phyloP scores from a whole-genome alignment of 2,113 vertebrate species.

The Pterocles burchelli region DNA sequence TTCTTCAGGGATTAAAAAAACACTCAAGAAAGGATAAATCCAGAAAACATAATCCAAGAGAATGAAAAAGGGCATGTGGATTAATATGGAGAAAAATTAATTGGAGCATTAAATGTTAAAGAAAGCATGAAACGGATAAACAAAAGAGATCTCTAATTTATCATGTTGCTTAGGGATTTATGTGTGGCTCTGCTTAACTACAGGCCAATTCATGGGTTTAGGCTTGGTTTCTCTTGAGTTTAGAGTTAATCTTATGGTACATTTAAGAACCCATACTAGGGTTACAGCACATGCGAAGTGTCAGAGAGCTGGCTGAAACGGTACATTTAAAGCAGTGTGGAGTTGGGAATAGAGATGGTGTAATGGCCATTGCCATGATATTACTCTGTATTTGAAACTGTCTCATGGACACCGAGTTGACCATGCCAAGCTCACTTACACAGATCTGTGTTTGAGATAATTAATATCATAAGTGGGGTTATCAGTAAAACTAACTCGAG shows the following conservation, averaged over 20 bases:
- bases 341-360: neutral
- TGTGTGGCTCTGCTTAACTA: neutral
- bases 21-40: neutral
- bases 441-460: neutral
- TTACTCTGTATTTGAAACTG: neutral
- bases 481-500: neutral
- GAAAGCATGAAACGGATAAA: conserved; percentile 32
- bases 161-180: neutral
- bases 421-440: neutral
- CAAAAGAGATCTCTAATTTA: neutral
- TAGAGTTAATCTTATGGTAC: neutral
- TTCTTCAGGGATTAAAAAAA: neutral
- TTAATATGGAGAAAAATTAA: conserved; percentile 17
- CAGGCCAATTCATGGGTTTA: neutral
- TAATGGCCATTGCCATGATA: neutral
- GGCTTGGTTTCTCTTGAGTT: neutral
- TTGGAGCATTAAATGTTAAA: conserved; percentile 43
- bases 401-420: neutral
- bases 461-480: neutral
- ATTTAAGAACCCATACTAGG: neutral
- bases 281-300: neutral
- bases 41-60: neutral
- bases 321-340: neutral
- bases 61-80: conserved; percentile 25
- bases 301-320: neutral